These are phyloP conservation scores for Halictus quadricinctus DNA, from an alignment of 2,888 invertebrate species.

Conservation along the genomic window DNA sequence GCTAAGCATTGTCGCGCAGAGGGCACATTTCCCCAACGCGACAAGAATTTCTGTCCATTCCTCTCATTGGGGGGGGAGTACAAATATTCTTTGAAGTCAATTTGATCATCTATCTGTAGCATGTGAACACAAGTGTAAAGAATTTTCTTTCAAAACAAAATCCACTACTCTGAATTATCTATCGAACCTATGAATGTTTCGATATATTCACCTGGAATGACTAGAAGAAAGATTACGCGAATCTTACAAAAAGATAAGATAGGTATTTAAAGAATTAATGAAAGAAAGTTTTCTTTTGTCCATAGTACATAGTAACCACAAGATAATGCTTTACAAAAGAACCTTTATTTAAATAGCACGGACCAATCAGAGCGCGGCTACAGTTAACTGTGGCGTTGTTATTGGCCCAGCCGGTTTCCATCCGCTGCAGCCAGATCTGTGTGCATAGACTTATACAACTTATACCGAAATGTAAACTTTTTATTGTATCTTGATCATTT, in stretches of 20 bases:
- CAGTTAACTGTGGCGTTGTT: no score
- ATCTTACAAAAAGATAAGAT: no score
- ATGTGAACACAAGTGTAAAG: background rate
- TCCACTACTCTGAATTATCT: background rate
- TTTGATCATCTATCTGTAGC: background rate
- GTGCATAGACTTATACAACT: no score
- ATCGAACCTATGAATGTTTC: background rate
- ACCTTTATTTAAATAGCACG: no score
- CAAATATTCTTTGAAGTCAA: background rate
- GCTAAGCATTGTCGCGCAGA: background rate
- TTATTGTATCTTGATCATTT: no score
- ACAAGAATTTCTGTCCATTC: background rate
- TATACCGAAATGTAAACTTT: no score
- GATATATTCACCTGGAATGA: background rate
- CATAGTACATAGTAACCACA: background rate
- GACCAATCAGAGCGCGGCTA: no score
- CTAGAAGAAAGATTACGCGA: background rate
- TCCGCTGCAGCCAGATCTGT: no score
- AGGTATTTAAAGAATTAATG: no score
- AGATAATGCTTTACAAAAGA: background rate
- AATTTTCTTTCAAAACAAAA: background rate
- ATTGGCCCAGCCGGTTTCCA: no score
- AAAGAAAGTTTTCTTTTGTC: background rate
- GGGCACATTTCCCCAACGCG: background rate
- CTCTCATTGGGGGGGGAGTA: background rate